A percentile compares a stretch with the other conserved stretches of the same genome.
phyloP scores from a whole-genome alignment of 1,140 invertebrate genomes.

The Leptinotarsa undecemlineata region DNA sequence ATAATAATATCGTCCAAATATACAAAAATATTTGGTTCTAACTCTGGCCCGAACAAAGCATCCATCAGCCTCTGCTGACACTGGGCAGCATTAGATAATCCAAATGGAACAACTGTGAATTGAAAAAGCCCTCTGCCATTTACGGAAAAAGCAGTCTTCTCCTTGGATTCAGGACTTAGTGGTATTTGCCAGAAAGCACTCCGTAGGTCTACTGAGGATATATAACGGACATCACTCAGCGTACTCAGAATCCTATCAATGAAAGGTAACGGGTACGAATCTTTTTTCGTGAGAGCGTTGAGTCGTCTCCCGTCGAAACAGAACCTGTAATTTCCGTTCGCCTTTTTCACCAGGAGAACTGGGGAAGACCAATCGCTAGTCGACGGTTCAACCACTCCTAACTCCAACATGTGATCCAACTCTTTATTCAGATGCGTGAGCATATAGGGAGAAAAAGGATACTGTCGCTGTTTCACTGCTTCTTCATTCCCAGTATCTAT shows the following conservation, averaged over 20 bases:
- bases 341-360: constrained; percentile 34
- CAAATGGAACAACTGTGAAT: constrained; percentile 53
- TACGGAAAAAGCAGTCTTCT: constrained; percentile 54
- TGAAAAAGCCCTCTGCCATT: constrained; percentile 42
- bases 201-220: constrained; percentile 45
- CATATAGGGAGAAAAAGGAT: constrained; percentile 30
- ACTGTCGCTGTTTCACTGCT: constrained; percentile 27
- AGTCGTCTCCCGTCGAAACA: constrained; percentile 50
- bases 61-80: constrained; percentile 51
- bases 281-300: constrained; percentile 43
- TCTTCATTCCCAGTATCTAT: constrained; percentile 15
- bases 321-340: constrained; percentile 35
- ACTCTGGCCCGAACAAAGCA: constrained; percentile 11
- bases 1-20: constrained; percentile 19
- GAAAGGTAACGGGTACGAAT: constrained; percentile 36
- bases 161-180: constrained; percentile 21
- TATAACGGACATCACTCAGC: constrained; percentile 42
- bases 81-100: constrained; percentile 45
- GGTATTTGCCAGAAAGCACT: constrained; percentile 18
- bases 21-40: constrained; percentile 14
- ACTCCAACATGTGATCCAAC: constrained; percentile 29
- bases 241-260: constrained; percentile 46
- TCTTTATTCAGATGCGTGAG: constrained; percentile 26
- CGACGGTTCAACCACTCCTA: constrained; percentile 32
- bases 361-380: constrained; percentile 28